A percentile compares a stretch with the other conserved stretches of the same genome.
These are phyloP conservation scores for Drosophila koepferae DNA, from an alignment of 2,888 invertebrate genomes.

Conservation along the genomic window DNA sequence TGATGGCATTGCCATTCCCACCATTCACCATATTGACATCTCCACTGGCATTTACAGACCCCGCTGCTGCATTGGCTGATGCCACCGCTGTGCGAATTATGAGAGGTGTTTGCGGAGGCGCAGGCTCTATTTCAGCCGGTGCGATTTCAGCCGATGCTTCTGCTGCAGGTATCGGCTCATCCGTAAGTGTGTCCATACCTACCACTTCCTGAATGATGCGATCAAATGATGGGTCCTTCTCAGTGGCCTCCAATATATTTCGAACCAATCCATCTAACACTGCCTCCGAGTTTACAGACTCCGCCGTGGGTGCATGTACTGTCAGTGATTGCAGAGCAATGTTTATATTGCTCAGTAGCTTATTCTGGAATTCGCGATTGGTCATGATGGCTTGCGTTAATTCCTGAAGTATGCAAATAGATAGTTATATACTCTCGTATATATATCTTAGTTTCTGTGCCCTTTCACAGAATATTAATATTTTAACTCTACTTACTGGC, in stretches of 20 bases:
- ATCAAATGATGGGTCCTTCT: constrained; percentile 83
- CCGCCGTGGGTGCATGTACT: constrained; percentile 43
- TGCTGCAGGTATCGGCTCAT: neutral
- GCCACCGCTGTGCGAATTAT: constrained; percentile 71
- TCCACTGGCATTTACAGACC: constrained; percentile 17
- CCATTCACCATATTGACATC: constrained; percentile 7
- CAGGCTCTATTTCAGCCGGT: constrained; percentile 4
- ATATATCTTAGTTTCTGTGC: neutral
- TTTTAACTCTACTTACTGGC: constrained; percentile 48
- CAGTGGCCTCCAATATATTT: constrained; percentile 82
- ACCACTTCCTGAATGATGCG: constrained; percentile 82
- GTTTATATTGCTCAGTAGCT: constrained; percentile 83
- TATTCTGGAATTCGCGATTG: constrained; percentile 79
- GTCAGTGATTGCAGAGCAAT: constrained; percentile 63
- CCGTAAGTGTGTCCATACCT: constrained; percentile 28
- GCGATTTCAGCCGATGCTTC: too few relatives aligned
- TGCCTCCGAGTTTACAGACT: constrained; percentile 58
- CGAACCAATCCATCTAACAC: constrained; percentile 81
- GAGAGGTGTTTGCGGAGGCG: constrained; percentile 72
- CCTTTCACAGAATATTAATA: neutral
- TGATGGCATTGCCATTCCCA: constrained; percentile 28
- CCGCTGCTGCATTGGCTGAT: constrained; percentile 32
- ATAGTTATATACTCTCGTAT: neutral
- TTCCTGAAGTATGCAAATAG: constrained; percentile 48
- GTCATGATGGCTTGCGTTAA: constrained; percentile 81